Evolutionary conservation across 2,888 invertebrate genomes (phyloP).

Genomic region (Cerastoderma edule): DNA sequence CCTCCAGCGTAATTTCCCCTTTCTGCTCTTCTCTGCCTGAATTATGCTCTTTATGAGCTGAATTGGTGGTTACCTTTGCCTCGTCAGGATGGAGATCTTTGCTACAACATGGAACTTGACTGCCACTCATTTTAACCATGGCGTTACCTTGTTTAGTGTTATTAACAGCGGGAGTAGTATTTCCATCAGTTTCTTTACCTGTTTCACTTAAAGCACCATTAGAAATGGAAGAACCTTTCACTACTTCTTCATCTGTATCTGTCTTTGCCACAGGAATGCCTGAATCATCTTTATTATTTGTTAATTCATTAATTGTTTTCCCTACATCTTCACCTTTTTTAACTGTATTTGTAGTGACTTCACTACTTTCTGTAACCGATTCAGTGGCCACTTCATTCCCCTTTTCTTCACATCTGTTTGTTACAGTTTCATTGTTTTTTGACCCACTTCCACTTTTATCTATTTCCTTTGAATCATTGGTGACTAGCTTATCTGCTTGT

Average conservation of each 20-base stretch:
- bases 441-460: too few relatives aligned
- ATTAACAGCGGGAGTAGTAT: background rate
- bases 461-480: background rate
- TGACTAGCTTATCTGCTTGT: background rate
- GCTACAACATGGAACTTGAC: conserved; percentile 47
- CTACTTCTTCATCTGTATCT: background rate
- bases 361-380: background rate
- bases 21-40: conserved; percentile 39
- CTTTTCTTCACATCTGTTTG: background rate
- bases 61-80: background rate
- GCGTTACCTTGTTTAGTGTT: background rate
- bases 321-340: background rate
- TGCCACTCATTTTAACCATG: conserved; percentile 17
- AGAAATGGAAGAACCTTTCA: background rate
- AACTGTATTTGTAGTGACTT: background rate
- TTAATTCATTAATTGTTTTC: background rate
- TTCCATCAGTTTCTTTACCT: background rate
- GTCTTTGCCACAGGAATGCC: background rate
- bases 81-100: background rate
- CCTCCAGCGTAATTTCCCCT: conserved; percentile 49
- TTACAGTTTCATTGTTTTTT: background rate
- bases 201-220: conserved; percentile 11
- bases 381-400: background rate
- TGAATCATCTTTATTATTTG: too few relatives aligned
- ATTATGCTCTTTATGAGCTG: conserved; percentile 15